A percentile compares a stretch with the other conserved stretches of the same genome.
These are phyloP conservation scores for Mizuhopecten yessoensis DNA, from an alignment of 1,140 invertebrate species.

Conservation along the genomic window DNA sequence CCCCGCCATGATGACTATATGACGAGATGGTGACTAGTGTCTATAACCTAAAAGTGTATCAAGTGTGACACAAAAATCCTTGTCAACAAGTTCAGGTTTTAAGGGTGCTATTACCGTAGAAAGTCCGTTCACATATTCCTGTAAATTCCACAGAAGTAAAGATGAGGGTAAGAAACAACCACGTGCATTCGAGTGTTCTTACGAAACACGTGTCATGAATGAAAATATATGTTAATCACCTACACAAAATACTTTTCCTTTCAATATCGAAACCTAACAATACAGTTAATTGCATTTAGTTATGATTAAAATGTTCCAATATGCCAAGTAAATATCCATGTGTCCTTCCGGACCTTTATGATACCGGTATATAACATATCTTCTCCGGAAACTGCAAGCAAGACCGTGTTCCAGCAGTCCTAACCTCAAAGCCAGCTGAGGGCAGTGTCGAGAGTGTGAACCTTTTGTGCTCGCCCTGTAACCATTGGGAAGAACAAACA, in stretches of 20 bases:
- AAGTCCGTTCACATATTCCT: neutral
- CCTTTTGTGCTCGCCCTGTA: neutral
- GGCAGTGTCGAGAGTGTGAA: neutral
- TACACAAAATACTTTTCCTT: neutral
- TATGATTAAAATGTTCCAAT: neutral
- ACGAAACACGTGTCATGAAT: neutral
- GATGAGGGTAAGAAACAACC: neutral
- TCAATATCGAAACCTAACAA: neutral
- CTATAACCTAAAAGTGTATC: no score
- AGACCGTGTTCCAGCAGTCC: neutral
- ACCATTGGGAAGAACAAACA: constrained; percentile 33
- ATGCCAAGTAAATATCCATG: neutral
- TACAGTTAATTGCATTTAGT: neutral
- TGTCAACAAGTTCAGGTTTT: neutral
- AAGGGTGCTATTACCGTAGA: neutral
- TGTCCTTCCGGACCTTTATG: neutral
- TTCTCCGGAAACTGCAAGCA: neutral
- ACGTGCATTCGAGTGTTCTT: neutral
- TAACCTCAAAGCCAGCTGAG: neutral
- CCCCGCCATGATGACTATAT: neutral
- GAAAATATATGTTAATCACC: neutral
- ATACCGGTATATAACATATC: neutral
- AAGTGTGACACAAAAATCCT: neutral
- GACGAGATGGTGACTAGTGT: neutral
- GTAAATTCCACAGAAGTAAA: no score